phyloP scores from a whole-genome alignment of 2,888 invertebrate species.

The Erebia ligea region DNA sequence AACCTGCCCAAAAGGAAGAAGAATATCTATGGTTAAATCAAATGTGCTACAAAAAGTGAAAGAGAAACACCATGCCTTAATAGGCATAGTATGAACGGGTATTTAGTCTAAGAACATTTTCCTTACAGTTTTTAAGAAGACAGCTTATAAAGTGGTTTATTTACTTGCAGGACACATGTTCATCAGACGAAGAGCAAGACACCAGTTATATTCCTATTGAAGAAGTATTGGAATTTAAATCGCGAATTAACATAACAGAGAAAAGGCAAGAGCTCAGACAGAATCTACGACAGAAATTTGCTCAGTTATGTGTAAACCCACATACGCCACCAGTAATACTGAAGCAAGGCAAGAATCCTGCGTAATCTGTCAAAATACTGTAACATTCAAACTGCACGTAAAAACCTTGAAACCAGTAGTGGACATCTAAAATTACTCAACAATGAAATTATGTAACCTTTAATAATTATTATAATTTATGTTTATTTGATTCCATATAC shows the following conservation, averaged over 20 bases:
- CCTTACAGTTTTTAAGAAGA: neutral
- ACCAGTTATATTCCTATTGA: slow-evolving; percentile 93
- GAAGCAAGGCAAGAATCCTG: slow-evolving; percentile 55
- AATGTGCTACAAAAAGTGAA: too few species aligned
- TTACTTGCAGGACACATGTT: slow-evolving; percentile 87
- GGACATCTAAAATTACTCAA: slow-evolving; percentile 9
- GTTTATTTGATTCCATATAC: slow-evolving; percentile 25
- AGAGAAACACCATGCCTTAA: too few species aligned
- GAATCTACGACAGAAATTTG: slow-evolving; percentile 92
- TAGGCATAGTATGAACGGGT: too few species aligned
- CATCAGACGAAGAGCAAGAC: slow-evolving; percentile 90
- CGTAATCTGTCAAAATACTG: slow-evolving; percentile 47
- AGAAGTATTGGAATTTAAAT: slow-evolving; percentile 94
- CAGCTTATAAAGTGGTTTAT: neutral
- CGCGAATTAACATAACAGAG: slow-evolving; percentile 90
- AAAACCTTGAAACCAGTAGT: slow-evolving; percentile 20
- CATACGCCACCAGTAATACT: slow-evolving; percentile 46
- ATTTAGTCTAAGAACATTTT: too few species aligned
- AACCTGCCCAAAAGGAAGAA: too few species aligned
- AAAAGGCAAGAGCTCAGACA: slow-evolving; percentile 92
- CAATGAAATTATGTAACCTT: slow-evolving; percentile 14
- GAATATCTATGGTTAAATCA: too few species aligned
- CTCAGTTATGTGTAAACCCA: slow-evolving; percentile 87
- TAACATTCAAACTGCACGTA: slow-evolving; percentile 51
- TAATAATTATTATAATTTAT: slow-evolving; percentile 21